Evolutionary conservation across 1,140 invertebrate genomes (phyloP).

Genomic region (Zaprionus lachaisei): DNA sequence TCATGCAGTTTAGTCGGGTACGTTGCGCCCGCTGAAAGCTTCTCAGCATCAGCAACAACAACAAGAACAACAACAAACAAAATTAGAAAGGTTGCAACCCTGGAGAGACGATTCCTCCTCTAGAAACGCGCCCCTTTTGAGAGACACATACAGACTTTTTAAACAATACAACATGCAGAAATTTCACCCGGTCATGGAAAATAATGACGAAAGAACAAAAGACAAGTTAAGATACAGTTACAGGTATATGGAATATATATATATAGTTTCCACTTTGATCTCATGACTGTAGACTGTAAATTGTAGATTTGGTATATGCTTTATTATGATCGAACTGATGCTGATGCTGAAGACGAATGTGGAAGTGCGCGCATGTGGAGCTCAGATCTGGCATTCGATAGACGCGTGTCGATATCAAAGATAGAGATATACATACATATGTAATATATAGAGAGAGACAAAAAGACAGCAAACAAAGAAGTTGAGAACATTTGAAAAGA

Average conservation of each 20-base stretch:
- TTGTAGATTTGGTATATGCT: conserved; percentile 1
- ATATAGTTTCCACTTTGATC: neutral
- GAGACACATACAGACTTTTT: neutral
- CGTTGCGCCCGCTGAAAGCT: conserved; percentile 43
- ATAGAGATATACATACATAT: neutral
- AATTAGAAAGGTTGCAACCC: conserved; percentile 50
- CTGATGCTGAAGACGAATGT: conserved; percentile 1
- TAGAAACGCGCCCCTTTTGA: neutral
- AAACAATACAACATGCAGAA: conserved; percentile 5
- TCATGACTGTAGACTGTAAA: conserved; percentile 7
- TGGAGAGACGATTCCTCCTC: neutral
- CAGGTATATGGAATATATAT: neutral
- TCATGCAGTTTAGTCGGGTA: conserved; percentile 40
- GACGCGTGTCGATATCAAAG: neutral
- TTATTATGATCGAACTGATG: conserved; percentile 5
- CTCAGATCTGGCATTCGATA: neutral
- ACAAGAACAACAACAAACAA: conserved; percentile 73
- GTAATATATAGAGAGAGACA: conserved; percentile 16
- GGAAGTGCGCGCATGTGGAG: neutral
- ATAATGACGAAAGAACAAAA: conserved; percentile 3
- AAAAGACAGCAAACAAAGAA: conserved; percentile 53
- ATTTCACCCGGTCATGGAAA: neutral
- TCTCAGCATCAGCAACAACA: conserved; percentile 60
- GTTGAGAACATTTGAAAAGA: conserved; percentile 54
- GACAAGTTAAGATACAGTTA: neutral